Evolutionary conservation across 2,113 vertebrate genomes (phyloP).

Genomic region (Cheirogaleus medius): DNA sequence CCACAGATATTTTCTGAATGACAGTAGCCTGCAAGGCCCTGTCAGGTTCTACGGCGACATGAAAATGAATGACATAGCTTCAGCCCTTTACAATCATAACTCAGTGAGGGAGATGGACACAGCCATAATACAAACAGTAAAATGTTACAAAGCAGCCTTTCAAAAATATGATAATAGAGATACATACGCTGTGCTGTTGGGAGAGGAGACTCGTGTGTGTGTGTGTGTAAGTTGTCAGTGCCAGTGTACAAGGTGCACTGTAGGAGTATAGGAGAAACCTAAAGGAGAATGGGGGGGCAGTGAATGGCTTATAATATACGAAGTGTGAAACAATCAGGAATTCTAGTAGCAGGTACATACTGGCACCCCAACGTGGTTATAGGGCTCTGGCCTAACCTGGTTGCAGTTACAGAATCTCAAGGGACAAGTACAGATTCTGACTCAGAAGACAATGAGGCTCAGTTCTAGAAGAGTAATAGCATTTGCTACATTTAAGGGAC

Average conservation of each 20-base stretch:
- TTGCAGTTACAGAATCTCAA: background rate
- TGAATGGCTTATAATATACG: background rate
- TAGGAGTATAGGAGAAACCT: background rate
- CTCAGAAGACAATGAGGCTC: background rate
- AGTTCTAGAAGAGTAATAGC: background rate
- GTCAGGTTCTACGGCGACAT: background rate
- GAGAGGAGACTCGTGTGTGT: background rate
- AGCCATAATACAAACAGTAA: background rate
- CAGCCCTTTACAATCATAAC: background rate
- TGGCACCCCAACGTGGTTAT: accelerated
- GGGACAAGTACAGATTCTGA: background rate
- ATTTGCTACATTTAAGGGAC: background rate
- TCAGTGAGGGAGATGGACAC: background rate
- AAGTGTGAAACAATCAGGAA: background rate
- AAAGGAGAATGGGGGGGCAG: background rate
- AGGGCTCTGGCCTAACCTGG: background rate
- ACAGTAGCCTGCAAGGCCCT: background rate
- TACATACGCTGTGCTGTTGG: background rate
- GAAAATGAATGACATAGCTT: background rate
- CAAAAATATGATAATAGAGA: background rate
- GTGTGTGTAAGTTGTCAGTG: background rate
- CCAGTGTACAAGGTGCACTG: background rate
- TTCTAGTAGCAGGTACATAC: background rate
- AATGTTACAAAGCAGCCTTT: background rate
- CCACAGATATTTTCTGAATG: background rate